Base-by-base conservation (phyloP, 1,140 invertebrate species). In the Pogonus chalceus region DNA sequence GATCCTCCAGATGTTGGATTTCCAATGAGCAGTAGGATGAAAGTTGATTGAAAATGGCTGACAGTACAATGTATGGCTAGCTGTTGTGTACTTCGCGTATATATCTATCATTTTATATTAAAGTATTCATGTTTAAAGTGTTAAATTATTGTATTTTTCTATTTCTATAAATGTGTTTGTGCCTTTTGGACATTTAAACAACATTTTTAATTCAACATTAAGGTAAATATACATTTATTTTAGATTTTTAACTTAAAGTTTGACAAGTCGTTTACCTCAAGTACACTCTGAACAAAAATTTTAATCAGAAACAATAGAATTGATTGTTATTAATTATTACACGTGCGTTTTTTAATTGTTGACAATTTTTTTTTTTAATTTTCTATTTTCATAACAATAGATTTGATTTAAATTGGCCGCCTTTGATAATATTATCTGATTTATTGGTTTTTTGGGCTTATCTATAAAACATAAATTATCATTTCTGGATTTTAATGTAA, bases 251-350 rank as follows among this genome's bases (percentile, higher is more conserved):
- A 43, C 18, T 10, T 43, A 12, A 9, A 43, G 37, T 43, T 43
- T 43, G 37, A 43, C 37, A 43, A 10, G 37, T 43, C 37, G 18
- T 43, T 43, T 43, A 43, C 37, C 37, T 43, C 37, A 10, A 12
- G 37, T 43, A 43, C 37, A 43, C 7, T 43, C 37, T 3, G 9
- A 3, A 18, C 4, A 43, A 18, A 43, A 43, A 43, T 43, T 10
- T 43, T 16, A 16, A 4, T 18, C 3, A 43, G 3, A 16, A 18
- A 43, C 37, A 43, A 43, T 43, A 43, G 7, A 43, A 43, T 43
- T 43, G 18, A 43, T 18, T 12, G 18, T 9, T 43, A n/a, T 43
- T 18, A 18, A 4, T 3, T 9, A 18, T 18, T 43, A 43, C 37
- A 43, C 37, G 37, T 43, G 37, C 18, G 4, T 9, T 43, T 43